Conservation (phyloP, 2,113 vertebrate species). For the Alexandromys fortis region DNA sequence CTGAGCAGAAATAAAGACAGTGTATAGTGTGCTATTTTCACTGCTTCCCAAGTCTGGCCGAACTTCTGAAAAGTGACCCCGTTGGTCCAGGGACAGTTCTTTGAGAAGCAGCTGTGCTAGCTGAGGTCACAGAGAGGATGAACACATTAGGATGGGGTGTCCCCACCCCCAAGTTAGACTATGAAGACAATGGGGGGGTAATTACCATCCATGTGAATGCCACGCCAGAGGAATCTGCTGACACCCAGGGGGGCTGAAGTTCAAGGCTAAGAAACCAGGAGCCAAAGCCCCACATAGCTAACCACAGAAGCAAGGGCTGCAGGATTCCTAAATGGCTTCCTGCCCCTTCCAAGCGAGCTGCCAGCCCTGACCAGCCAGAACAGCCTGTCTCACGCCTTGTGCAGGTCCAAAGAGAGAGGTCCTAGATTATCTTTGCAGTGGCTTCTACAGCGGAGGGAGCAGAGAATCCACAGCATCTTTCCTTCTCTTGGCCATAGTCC, state of each 20-base stretch:
- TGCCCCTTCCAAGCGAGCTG: not conserved
- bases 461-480: not conserved
- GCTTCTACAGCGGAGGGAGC: not conserved
- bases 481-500: not conserved
- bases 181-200: not conserved
- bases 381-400: fast-evolving
- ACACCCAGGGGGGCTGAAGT: not conserved
- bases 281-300: not conserved
- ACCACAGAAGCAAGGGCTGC: not conserved
- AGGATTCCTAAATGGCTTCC: not conserved
- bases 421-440: not conserved
- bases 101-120: not conserved
- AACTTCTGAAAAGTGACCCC: not conserved
- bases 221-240: not conserved
- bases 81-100: not conserved
- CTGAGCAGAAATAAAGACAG: not conserved
- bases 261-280: not conserved
- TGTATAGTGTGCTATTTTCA: not conserved
- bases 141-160: no score
- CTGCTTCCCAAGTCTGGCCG: not conserved
- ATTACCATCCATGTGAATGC: fast-evolving
- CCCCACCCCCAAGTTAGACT: no score
- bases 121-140: not conserved
- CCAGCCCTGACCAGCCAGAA: not conserved
- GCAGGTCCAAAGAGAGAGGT: not conserved